These are phyloP conservation scores for Micrasema minimum DNA, from an alignment of 1,140 invertebrate species.

Conservation along the genomic window DNA sequence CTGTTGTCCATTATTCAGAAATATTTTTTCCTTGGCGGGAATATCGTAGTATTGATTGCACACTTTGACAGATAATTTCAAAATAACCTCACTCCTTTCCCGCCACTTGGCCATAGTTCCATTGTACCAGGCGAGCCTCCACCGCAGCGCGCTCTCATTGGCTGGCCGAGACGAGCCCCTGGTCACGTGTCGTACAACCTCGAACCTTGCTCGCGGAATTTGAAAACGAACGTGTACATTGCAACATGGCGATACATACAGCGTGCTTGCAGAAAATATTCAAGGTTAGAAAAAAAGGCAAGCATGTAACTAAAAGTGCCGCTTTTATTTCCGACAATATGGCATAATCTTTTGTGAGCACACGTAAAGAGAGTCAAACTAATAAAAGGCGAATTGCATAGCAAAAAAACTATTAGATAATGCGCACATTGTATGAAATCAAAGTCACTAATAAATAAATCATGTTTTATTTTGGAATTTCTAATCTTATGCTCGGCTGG, in stretches of 20 bases:
- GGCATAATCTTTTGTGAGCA: too few species aligned
- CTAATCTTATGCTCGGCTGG: too few species aligned
- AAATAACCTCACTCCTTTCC: slow-evolving; percentile 2
- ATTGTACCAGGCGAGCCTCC: neutral
- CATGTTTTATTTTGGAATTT: too few species aligned
- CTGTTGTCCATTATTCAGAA: neutral
- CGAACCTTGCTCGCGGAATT: slow-evolving; percentile 21
- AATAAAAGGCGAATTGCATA: neutral
- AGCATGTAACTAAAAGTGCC: neutral
- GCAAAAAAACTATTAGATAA: neutral
- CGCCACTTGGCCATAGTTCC: too few species aligned
- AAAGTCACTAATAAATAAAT: too few species aligned
- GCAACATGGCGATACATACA: slow-evolving; percentile 20
- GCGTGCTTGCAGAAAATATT: slow-evolving; percentile 8
- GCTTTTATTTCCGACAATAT: slow-evolving; percentile 11
- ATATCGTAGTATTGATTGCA: slow-evolving; percentile 16
- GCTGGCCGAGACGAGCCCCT: slow-evolving; percentile 10
- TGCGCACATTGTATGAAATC: neutral
- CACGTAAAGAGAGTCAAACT: too few species aligned
- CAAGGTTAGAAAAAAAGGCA: neutral
- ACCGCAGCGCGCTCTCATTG: slow-evolving; percentile 20
- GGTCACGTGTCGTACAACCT: slow-evolving; percentile 16
- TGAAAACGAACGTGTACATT: slow-evolving; percentile 18
- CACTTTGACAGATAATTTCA: slow-evolving; percentile 9
- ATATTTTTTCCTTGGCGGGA: neutral